phyloP scores from a whole-genome alignment of 2,888 invertebrate genomes.

The Eupithecia insigniata region DNA sequence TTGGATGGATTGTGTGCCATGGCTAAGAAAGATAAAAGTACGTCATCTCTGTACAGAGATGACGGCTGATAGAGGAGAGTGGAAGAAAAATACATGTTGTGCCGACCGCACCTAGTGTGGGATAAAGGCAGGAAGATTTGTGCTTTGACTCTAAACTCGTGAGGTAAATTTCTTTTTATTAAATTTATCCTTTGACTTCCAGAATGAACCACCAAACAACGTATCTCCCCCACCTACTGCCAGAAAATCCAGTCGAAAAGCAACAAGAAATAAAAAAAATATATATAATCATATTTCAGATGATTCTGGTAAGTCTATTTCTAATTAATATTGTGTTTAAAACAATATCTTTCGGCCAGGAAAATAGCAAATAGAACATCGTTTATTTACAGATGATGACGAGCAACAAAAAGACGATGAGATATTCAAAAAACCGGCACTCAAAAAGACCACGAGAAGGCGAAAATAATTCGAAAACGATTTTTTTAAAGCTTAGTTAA shows the following conservation, averaged over 20 bases:
- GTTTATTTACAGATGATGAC: slow-evolving; percentile 67
- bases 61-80: too few species aligned
- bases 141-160: too few species aligned
- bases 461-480: slow-evolving; percentile 56
- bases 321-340: not conserved
- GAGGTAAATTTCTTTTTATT: not conserved
- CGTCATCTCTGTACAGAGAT: too few species aligned
- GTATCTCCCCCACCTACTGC: slow-evolving; percentile 62
- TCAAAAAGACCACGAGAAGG: slow-evolving; percentile 68
- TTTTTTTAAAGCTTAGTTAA: not conserved
- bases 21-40: too few species aligned
- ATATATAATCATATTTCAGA: too few species aligned
- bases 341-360: not conserved
- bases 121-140: too few species aligned
- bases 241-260: slow-evolving; percentile 70
- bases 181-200: slow-evolving; percentile 5
- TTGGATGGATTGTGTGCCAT: too few species aligned
- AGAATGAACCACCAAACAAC: slow-evolving; percentile 73
- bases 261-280: slow-evolving; percentile 57
- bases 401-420: slow-evolving; percentile 67
- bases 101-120: too few species aligned
- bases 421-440: slow-evolving; percentile 77
- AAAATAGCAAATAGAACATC: not conserved
- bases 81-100: too few species aligned
- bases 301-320: slow-evolving; percentile 67